Base-by-base conservation (phyloP, 2,797 vertebrate genomes). In the Pantherophis vulpinus region DNA sequence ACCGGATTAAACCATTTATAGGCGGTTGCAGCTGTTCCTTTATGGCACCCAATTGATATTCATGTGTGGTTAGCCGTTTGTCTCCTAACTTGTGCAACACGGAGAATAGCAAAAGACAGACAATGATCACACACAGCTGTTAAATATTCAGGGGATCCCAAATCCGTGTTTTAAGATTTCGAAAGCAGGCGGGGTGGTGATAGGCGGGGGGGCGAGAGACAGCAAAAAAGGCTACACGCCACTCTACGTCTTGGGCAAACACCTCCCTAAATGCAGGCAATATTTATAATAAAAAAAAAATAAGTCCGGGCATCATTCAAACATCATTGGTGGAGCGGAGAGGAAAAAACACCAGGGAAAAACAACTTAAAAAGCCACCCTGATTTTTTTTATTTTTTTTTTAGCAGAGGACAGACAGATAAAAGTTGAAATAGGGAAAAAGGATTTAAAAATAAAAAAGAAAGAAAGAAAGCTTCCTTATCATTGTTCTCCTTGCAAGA, bases 31-130 rank as follows among this genome's bases (percentile, higher is more conserved):
- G 98, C 98, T 98, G 98, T 97, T 98, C 98, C 97, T 98, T 98
- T 98, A 98, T 98, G 97, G 97, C 93, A 97, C 97, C 97, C 98
- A 97, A 98, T 98, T 98, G 98, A 98, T 98, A 98, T 98, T 98
- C 98, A 98, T 98, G 98, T 97, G 97, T 95, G 97, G 98, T 98
- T 97, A 97, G 97, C 97, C 97, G 95, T 98, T 98, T 98, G 98
- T 98, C 98, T 97, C 97, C 97, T 97, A 98, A 98, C 97, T 98
- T 98, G 98, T 98, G 97, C 98, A 97, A 97, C 88, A 97, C 97
- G 96, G 97, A 97, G 97, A 98, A 98, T 98, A 97, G 97, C 97
- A 98, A 98, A 97, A 97, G 97, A 96, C 96, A 97, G 97, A 98
- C 97, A 98, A 98, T 98, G 97, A 97, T 98, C 97, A 97, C 97